Conservation (phyloP, 2,797 vertebrate genomes). For the Thaleichthys pacificus region DNA sequence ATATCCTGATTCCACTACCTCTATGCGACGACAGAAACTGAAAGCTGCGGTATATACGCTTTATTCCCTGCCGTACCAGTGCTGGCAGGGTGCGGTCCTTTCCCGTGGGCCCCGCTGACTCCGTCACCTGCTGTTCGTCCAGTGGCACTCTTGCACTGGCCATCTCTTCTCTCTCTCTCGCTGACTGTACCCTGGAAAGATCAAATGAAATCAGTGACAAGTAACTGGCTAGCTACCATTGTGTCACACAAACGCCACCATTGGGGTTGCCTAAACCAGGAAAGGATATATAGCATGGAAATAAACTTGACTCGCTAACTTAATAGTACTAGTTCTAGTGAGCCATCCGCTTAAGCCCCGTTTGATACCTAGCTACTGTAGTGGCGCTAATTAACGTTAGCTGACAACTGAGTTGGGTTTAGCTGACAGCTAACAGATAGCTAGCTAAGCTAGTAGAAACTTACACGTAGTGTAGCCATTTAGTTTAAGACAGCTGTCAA, state of each 20-base stretch:
- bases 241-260: background rate
- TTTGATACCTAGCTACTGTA: background rate
- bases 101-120: slow-evolving; percentile 74
- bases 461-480: too few species aligned
- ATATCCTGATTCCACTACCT: background rate
- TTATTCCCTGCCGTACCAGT: slow-evolving; percentile 75
- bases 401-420: background rate
- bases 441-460: background rate
- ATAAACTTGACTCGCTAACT: background rate
- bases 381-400: background rate
- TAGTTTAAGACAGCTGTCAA: too few species aligned
- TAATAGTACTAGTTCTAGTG: too few species aligned
- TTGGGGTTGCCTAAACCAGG: background rate
- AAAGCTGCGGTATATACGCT: background rate
- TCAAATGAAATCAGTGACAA: background rate
- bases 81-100: slow-evolving; percentile 80
- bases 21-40: background rate
- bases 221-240: background rate
- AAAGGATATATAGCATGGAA: background rate
- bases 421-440: background rate
- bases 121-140: slow-evolving; percentile 85
- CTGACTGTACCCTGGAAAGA: background rate
- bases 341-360: background rate
- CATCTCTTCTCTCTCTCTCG: slow-evolving; percentile 50
- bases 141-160: slow-evolving; percentile 76